Evolutionary conservation across 2,113 vertebrate genomes (phyloP).

Genomic region (Sigmodon hispidus): DNA sequence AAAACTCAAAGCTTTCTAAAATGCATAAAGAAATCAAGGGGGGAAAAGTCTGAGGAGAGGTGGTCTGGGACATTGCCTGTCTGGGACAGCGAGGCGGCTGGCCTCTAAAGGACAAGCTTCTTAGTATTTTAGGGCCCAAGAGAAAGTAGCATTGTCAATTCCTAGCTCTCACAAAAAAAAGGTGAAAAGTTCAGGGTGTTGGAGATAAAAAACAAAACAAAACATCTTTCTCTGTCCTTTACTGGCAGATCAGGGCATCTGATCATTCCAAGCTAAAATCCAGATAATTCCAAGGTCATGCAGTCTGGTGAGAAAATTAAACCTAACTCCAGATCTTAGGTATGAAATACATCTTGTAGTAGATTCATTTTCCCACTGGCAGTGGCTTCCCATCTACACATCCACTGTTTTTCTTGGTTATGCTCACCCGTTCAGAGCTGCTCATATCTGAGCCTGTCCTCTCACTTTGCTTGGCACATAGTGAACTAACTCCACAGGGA

Average conservation of each 20-base stretch:
- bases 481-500: neutral
- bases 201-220: neutral
- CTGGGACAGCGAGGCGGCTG: neutral
- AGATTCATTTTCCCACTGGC: neutral
- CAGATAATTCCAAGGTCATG: slow-evolving; percentile 25
- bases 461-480: neutral
- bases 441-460: neutral
- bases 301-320: neutral
- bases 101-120: neutral
- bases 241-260: neutral
- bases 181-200: slow-evolving; percentile 21
- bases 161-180: slow-evolving; percentile 6
- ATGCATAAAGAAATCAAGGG: neutral
- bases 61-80: neutral
- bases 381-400: neutral
- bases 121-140: slow-evolving; percentile 12
- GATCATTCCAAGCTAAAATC: slow-evolving; percentile 29
- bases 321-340: neutral
- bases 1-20: slow-evolving; percentile 20
- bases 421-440: neutral
- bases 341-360: neutral
- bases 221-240: slow-evolving; percentile 34
- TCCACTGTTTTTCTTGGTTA: neutral
- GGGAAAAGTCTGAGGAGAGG: neutral
- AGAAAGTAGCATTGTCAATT: slow-evolving; percentile 41